Conservation (phyloP, 2,797 vertebrate species). For the Diglossa cyanea region DNA sequence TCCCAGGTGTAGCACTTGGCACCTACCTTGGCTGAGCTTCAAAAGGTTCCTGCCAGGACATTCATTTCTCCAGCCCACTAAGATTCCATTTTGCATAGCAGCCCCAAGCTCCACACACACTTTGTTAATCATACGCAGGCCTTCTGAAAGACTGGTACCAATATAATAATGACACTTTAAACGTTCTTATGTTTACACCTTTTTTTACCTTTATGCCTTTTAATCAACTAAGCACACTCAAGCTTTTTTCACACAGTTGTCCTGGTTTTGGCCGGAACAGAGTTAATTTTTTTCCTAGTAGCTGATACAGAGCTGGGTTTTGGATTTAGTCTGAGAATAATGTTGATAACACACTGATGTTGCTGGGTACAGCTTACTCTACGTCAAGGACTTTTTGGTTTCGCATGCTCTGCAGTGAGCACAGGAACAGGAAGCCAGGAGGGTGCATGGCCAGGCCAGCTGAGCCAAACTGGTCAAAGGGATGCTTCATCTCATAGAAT, state of each 20-base stretch:
- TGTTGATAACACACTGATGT: background rate
- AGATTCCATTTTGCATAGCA: background rate
- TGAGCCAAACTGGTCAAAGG: background rate
- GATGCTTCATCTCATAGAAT: background rate
- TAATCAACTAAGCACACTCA: background rate
- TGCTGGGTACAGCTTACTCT: background rate
- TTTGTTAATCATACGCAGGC: background rate
- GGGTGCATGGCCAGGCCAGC: background rate
- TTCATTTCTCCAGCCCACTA: background rate
- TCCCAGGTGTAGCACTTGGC: background rate
- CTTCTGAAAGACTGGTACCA: background rate
- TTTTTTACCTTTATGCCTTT: background rate
- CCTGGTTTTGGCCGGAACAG: background rate
- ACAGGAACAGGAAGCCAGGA: background rate
- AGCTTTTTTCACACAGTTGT: background rate
- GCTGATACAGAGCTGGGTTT: background rate
- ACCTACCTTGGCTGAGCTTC: background rate
- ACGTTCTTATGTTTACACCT: background rate
- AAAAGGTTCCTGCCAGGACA: background rate
- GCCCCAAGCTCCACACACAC: background rate
- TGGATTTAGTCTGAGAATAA: background rate
- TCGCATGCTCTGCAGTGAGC: background rate
- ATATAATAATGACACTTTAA: background rate
- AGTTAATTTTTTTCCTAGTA: background rate
- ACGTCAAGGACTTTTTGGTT: background rate